Evolutionary conservation across 1,140 invertebrate genomes (phyloP).

Genomic region (Homarus americanus): DNA sequence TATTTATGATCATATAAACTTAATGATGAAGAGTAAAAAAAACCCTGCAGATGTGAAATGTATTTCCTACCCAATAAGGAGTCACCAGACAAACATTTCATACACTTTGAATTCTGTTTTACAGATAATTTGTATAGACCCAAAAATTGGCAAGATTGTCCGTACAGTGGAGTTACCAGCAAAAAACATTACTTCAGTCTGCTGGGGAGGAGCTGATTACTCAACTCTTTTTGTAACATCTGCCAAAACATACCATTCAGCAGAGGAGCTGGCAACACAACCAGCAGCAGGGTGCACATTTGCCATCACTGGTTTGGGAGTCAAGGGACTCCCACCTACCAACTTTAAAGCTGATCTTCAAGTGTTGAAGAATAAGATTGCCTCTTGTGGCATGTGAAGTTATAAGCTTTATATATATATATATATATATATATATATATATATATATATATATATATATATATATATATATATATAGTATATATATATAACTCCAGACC

Average conservation of each 20-base stretch:
- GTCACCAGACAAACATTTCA: too few relatives aligned
- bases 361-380: background rate
- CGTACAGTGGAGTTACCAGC: constrained; percentile 5
- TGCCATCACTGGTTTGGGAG: constrained; percentile 28
- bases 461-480: too few relatives aligned
- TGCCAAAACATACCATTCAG: background rate
- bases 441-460: too few relatives aligned
- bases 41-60: too few relatives aligned
- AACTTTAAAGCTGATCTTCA: background rate
- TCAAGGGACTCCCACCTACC: background rate
- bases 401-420: too few relatives aligned
- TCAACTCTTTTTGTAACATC: constrained; percentile 42
- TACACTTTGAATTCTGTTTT: too few relatives aligned
- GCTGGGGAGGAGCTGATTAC: constrained; percentile 36
- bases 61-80: too few relatives aligned
- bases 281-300: constrained; percentile 30
- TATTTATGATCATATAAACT: too few relatives aligned
- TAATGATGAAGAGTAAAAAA: too few relatives aligned
- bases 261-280: background rate
- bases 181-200: constrained; percentile 35
- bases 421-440: too few relatives aligned
- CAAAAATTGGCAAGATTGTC: background rate
- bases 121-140: constrained; percentile 39
- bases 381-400: background rate
- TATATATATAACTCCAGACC: too few relatives aligned